These are phyloP conservation scores for Apomyelois bistriatella DNA, from an alignment of 2,888 invertebrate species.

Conservation along the genomic window DNA sequence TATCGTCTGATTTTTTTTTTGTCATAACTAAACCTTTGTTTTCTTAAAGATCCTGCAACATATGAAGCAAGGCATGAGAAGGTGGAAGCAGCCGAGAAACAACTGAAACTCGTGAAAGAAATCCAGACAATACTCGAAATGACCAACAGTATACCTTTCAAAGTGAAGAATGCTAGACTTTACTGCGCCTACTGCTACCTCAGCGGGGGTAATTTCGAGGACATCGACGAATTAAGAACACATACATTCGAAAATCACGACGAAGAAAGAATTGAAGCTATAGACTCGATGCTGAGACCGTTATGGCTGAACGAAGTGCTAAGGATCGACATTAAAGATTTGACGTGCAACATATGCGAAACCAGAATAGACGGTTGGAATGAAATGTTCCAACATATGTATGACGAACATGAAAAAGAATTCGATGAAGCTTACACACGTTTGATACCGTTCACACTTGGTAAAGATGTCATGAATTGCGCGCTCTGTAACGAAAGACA, in stretches of 20 bases:
- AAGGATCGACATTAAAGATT: constrained; percentile 45
- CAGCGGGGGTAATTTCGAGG: constrained; percentile 31
- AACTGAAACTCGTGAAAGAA: constrained; percentile 38
- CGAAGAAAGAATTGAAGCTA: constrained; percentile 24
- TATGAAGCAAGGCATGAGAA: constrained; percentile 5
- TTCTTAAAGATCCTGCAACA: constrained; percentile 18
- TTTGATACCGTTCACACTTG: constrained; percentile 45
- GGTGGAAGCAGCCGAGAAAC: constrained; percentile 19
- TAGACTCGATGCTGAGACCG: constrained; percentile 49
- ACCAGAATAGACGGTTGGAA: constrained; percentile 38
- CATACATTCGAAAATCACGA: constrained; percentile 42
- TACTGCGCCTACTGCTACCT: constrained; percentile 52
- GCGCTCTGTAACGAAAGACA: constrained; percentile 42
- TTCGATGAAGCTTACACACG: constrained; percentile 42
- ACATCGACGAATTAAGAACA: constrained; percentile 36
- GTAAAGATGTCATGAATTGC: constrained; percentile 30
- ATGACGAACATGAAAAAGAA: constrained; percentile 31
- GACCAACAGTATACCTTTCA: constrained; percentile 56
- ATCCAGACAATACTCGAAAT: constrained; percentile 40
- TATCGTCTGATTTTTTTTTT: no score
- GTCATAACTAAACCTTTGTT: no score
- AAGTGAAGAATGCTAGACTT: constrained; percentile 33
- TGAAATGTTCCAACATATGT: constrained; percentile 48
- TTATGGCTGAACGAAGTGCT: constrained; percentile 47
- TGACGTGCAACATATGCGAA: constrained; percentile 43